Base-by-base conservation (phyloP, 2,113 vertebrate species). In the Notiomystis cincta region DNA sequence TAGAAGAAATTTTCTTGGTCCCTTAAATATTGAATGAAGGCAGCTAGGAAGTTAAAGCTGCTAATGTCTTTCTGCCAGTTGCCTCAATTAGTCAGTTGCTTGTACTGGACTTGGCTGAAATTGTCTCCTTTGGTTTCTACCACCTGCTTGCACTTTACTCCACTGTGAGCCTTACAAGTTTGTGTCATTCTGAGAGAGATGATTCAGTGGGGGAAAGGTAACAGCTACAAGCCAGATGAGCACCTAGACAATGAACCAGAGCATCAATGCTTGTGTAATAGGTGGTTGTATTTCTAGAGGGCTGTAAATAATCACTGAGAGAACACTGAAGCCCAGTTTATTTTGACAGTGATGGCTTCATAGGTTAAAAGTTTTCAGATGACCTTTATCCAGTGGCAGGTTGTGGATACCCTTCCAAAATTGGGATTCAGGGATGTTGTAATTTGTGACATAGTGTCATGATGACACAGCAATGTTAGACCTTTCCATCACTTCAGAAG, bases 361-460 rank as follows among this genome's bases (percentile, higher is more conserved):
- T 8, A 58, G 45, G 31, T 50, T 71, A 67, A 21, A 79, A 75
- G 5, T 60, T 81, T 83, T 72, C 37, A 61, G 37, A 40, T 53
- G 19, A 37, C 37, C 17, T 90, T 90, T 67, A 45, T 51, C 28
- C 9, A 27, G 2, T 50, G 24, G 18, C 28, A 69, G 7, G 9
- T 65, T 89, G 20, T 72, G 45, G 40, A 51, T 73, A 65, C 7
- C 4, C 30, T 62, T 75, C 70, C 37, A 20, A 87, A 75, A 30
- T 11, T 67, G 14, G 53, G 20, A 51, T 66, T 9, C 2, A 0
- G 4, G 5, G 3, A 19, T 28, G 21, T 47, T 0, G 0, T 66
- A 45, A 25, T 44, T 85, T 75, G 21, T 66, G 23, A 3, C 22
- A 47, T 13, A 61, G 7, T 35, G 13, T 33, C 20, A 48, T 6